Conservation (phyloP, 1,140 invertebrate species). For the Diorhabda elongata region DNA sequence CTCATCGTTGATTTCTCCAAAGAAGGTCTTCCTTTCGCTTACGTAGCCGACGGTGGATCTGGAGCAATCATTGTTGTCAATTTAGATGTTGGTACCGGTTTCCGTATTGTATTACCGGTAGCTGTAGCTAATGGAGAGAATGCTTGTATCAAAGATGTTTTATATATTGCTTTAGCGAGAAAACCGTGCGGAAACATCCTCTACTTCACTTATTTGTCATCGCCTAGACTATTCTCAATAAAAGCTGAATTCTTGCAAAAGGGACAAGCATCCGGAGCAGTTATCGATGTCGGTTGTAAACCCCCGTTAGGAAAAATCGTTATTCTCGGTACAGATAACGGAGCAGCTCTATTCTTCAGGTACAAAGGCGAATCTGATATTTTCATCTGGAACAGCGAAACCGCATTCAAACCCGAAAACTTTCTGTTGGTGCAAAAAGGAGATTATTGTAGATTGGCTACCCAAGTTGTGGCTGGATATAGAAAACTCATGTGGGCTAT, state of each 20-base stretch:
- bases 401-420: conserved; percentile 52
- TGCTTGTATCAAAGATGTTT: conserved; percentile 49
- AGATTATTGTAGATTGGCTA: conserved; percentile 56
- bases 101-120: conserved; percentile 53
- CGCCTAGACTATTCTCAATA: conserved; percentile 55
- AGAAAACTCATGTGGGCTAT: conserved; percentile 58
- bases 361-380: conserved; percentile 58
- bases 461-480: conserved; percentile 56
- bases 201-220: conserved; percentile 59
- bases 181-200: conserved; percentile 51
- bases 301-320: conserved; percentile 52
- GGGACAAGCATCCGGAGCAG: conserved; percentile 50
- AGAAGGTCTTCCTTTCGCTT: conserved; percentile 50
- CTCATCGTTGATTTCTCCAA: conserved; percentile 56
- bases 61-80: conserved; percentile 59
- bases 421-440: conserved; percentile 56
- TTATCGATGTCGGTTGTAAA: conserved; percentile 55
- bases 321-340: conserved; percentile 58
- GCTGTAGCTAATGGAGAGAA: conserved; percentile 44
- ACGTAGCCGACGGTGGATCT: conserved; percentile 56
- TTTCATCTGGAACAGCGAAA: conserved; percentile 59
- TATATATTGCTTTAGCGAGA: conserved; percentile 54
- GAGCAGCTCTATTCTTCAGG: conserved; percentile 55
- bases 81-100: conserved; percentile 49
- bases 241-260: conserved; percentile 49